Conservation (phyloP, 2,113 vertebrate genomes). For the Penelope pileata region DNA sequence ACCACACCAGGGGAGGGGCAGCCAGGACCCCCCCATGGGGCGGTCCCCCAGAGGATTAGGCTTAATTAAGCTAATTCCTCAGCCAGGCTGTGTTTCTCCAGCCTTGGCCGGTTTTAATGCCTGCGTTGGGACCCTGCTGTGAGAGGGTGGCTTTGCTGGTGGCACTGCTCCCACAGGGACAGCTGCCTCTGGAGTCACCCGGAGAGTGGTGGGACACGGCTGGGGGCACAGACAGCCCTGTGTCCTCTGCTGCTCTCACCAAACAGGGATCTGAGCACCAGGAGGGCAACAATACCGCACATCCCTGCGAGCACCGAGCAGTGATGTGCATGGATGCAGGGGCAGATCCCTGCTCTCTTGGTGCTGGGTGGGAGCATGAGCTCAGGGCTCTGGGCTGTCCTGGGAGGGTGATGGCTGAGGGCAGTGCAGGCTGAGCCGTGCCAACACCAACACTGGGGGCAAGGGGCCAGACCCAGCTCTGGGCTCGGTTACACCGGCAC, state of each 20-base stretch:
- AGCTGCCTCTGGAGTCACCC: not conserved
- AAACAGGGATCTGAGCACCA: not conserved
- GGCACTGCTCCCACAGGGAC: not conserved
- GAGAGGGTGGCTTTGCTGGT: not conserved
- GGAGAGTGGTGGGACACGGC: not conserved
- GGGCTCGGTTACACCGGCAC: not conserved
- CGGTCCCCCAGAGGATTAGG: not conserved
- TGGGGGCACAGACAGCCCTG: not conserved
- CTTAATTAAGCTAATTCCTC: slow-evolving; percentile 49
- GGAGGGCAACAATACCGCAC: not conserved
- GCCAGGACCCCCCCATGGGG: not conserved
- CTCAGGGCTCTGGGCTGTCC: not conserved
- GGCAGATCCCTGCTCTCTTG: not conserved
- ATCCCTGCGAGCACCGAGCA: not conserved
- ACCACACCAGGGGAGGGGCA: not conserved
- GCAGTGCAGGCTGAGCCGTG: not conserved
- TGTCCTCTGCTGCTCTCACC: not conserved
- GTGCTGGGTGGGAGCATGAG: not conserved
- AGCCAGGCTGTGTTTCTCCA: not conserved
- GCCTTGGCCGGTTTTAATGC: not conserved
- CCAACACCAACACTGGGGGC: rapidly evolving
- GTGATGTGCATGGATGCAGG: not conserved
- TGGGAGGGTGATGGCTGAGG: not conserved
- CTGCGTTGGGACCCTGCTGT: not conserved
- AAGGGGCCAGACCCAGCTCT: not conserved